Evolutionary conservation across 2,797 vertebrate genomes (phyloP).

Genomic region (Phalanger gymnotis): DNA sequence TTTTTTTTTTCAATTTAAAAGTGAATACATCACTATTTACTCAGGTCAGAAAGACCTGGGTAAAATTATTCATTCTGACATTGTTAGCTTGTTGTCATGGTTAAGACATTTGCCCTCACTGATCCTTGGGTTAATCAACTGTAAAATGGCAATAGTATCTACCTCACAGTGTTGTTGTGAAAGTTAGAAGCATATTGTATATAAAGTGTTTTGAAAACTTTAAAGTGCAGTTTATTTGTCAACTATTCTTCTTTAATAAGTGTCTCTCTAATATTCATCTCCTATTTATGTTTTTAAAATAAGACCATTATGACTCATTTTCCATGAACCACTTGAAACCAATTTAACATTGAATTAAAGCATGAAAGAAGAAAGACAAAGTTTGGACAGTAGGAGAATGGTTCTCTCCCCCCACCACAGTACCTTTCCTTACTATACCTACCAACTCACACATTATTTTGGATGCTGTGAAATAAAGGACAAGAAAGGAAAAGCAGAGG

Average conservation of each 20-base stretch:
- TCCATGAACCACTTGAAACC: not conserved
- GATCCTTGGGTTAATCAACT: not conserved
- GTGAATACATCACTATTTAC: not conserved
- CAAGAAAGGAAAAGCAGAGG: not conserved
- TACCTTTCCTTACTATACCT: not conserved
- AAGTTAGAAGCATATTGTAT: not conserved
- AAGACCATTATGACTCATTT: not conserved
- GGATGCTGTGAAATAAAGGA: not conserved
- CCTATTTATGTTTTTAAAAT: not conserved
- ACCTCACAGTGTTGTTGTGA: not conserved
- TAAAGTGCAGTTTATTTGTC: not conserved
- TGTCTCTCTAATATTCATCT: not conserved
- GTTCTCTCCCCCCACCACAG: not conserved
- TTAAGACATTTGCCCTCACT: not conserved
- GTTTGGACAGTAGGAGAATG: not conserved
- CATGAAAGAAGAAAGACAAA: not conserved
- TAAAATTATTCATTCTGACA: not conserved
- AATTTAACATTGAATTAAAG: not conserved
- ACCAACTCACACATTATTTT: not conserved
- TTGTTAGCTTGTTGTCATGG: not conserved
- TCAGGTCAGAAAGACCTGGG: fast-evolving
- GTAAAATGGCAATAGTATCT: slow-evolving; percentile 19
- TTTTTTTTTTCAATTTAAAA: not conserved
- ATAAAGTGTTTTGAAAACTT: not conserved
- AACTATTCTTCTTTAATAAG: not conserved